Evolutionary conservation across 1,140 invertebrate genomes (phyloP), one percentile per base, ranked within the genome.

Genomic region (Ruditapes philippinarum): DNA sequence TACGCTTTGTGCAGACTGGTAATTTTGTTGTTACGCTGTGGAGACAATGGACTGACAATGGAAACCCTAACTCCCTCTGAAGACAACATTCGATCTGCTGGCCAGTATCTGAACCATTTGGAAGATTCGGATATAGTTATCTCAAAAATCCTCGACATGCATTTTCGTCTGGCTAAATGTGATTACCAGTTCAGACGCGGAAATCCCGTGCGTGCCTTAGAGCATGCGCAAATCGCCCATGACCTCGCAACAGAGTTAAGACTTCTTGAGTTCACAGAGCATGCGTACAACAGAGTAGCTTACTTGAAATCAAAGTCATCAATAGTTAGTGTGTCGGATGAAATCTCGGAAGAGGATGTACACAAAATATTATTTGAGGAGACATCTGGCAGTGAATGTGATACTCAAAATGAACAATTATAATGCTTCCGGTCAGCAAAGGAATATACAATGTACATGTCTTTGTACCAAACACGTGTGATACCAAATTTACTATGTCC

Each of bases 141-240:
- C 51, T 88, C 91, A 28, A 92, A 91, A 89, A 91, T 91, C 31
- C 49, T 92, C 12, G 62, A 92, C 38, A 87, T 91, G 73, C 87
- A 92, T 70, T 88, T 84, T n/a, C 60, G 88, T 17, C 73, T 92
- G 9, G 91, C 89, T 17, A 92, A 92, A n/a, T 91, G 87, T 70
- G 91, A 92, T 45, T 92, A 74, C 54, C 80, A 88, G n/a, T 92
- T 79, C 28, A 49, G 89, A 38, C 45, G 74, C 25, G 54, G 62
- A 1, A 89, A 91, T 73, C 60, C 33, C n/a, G 25, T 74, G 7
- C 60, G 73, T 1, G 89, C 89, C 17, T n/a, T 89, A 12, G 65
- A 92, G n/a, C 81, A 89, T 84, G 91, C 89, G 19, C 42, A 86
- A 36, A 28, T 62, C 28, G 89, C 89, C 7, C 22, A 70, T 33